Base-by-base conservation (phyloP, 2,888 invertebrate genomes). In the Drosophila neutralis region DNA sequence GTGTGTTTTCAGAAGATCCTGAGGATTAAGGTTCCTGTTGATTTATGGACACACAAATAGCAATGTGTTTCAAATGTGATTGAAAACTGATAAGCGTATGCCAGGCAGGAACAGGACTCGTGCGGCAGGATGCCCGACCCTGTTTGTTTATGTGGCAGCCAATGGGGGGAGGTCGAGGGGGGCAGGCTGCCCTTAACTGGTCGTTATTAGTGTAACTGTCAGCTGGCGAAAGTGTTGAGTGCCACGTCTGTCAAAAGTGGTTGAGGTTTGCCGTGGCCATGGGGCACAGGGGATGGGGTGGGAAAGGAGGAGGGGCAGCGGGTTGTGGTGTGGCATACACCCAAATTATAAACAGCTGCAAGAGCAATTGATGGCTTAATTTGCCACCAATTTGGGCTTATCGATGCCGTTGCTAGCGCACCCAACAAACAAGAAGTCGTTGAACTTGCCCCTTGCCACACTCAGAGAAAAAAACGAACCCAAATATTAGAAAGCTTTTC, bases 341-440 rank as follows among this genome's bases (percentile, higher is more conserved):
- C 59, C 71, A 71, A 75, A 70, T 67, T 69, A 57, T 67, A 64
- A 67, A 57, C 80, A 76, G 76, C 86, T 73, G 86, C 82, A 71
- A 51, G 66, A 71, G 54, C 73, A 69, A 67, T 68, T 72, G 77
- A 90, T 90, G 79, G 83, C 84, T 90, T 90, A 86, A 87, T 90
- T 90, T 87, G 87, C 89, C 90, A 89, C 87, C 83, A 90, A 90
- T 87, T 87, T 89, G 79, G 56, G 87, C 86, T 88, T 86, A 90
- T 88, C 90, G 74, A 24, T 24, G 35, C 49, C 36, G 53, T 8
- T 27, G 38, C 29, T 56, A 27, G 53, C 57, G 7, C 33, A 45
- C 38, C 38, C 58, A 24, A 45, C 21, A 15, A 51, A 36, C 31
- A 54, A 33, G 29, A 33, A 29, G 42, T n/a, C 18, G 5, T 4